Conservation (phyloP, 2,888 invertebrate species). For the Troides aeacus region DNA sequence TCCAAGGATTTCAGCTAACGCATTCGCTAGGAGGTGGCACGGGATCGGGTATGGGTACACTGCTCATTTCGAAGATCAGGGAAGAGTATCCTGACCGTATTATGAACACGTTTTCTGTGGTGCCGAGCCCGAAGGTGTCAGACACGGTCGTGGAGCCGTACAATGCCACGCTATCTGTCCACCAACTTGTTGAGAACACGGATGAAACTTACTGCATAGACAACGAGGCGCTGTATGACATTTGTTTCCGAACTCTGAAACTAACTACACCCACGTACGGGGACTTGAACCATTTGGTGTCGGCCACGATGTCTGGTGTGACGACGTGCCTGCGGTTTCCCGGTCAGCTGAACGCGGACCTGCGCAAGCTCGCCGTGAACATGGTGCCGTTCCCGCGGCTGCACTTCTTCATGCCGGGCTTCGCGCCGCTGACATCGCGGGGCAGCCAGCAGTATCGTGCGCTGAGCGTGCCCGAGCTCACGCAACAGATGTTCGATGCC, state of each 20-base stretch:
- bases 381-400: constrained; percentile 87
- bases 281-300: constrained; percentile 82
- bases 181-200: constrained; percentile 86
- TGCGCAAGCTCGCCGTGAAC: constrained; percentile 74
- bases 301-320: constrained; percentile 69
- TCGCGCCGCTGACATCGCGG: constrained; percentile 86
- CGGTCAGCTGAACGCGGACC: constrained; percentile 84
- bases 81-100: constrained; percentile 88
- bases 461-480: constrained; percentile 92
- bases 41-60: constrained; percentile 86
- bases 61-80: constrained; percentile 84
- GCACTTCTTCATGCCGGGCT: constrained; percentile 80
- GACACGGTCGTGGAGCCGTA: constrained; percentile 84
- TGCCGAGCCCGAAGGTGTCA: constrained; percentile 87
- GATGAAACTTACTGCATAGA: constrained; percentile 85
- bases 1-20: constrained; percentile 82
- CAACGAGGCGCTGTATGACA: constrained; percentile 88
- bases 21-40: constrained; percentile 88
- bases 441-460: constrained; percentile 93
- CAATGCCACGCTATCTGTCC: constrained; percentile 84
- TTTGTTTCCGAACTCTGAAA: constrained; percentile 87
- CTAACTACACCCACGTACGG: constrained; percentile 88
- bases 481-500: constrained; percentile 94
- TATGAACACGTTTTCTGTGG: constrained; percentile 85
- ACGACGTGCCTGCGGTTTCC: constrained; percentile 71